phyloP scores from a whole-genome alignment of 1,140 invertebrate species.

The Ditylenchus dipsaci region DNA sequence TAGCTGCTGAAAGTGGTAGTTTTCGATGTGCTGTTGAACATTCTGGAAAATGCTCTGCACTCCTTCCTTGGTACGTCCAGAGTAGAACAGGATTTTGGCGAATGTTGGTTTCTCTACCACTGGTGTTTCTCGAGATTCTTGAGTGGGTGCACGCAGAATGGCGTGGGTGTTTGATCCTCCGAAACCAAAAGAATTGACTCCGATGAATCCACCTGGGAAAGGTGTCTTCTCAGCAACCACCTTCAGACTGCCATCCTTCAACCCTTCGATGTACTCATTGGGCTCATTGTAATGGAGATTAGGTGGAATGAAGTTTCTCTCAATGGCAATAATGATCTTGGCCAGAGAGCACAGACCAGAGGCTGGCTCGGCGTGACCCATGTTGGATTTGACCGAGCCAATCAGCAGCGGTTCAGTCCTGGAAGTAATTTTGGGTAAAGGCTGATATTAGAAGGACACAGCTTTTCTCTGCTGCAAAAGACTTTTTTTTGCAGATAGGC shows the following conservation, averaged over 20 bases:
- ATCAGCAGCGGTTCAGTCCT: constrained; percentile 75
- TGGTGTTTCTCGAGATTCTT: constrained; percentile 56
- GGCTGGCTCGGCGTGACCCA: constrained; percentile 92
- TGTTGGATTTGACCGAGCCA: constrained; percentile 93
- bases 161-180: constrained; percentile 92
- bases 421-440: background rate
- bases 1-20: constrained; percentile 50
- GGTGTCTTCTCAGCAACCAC: constrained; percentile 74
- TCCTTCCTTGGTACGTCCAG: constrained; percentile 78
- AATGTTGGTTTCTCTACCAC: constrained; percentile 58
- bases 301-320: constrained; percentile 73
- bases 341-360: constrained; percentile 68
- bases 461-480: too few species aligned
- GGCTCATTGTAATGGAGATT: constrained; percentile 83
- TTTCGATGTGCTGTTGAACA: constrained; percentile 60
- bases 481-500: too few species aligned
- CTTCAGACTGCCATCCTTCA: constrained; percentile 77
- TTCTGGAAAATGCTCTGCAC: constrained; percentile 68
- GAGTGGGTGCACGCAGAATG: constrained; percentile 63
- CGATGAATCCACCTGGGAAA: constrained; percentile 79
- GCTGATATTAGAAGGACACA: too few species aligned
- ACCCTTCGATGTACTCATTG: constrained; percentile 80
- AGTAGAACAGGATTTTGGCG: constrained; percentile 72
- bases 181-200: constrained; percentile 91
- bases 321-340: constrained; percentile 74